Conservation (phyloP, 2,113 vertebrate species). For the Rhinopomastus cyanomelas region DNA sequence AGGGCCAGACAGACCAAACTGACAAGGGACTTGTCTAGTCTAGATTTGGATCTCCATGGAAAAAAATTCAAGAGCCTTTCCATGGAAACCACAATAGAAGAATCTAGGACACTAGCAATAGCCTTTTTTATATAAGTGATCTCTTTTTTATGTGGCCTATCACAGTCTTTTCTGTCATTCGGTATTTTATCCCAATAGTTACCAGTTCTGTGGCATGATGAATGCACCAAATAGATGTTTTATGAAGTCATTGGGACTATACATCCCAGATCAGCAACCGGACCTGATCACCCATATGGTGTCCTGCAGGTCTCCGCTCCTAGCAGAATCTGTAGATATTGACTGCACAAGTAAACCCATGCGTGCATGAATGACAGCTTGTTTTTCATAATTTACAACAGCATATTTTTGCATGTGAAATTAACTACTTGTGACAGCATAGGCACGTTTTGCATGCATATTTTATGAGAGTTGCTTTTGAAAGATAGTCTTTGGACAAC, state of each 20-base stretch:
- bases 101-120: not conserved
- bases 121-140: not conserved
- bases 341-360: not conserved
- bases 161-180: not conserved
- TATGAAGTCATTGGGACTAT: not conserved
- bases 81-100: not conserved
- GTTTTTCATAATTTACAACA: slow-evolving; percentile 25
- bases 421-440: slow-evolving; percentile 33
- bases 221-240: not conserved
- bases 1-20: not conserved
- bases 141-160: not conserved
- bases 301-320: not conserved
- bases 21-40: not conserved
- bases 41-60: not conserved
- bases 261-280: not conserved
- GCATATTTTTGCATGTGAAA: slow-evolving; percentile 60
- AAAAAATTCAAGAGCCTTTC: not conserved
- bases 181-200: not conserved
- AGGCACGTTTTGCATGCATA: slow-evolving; percentile 41
- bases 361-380: slow-evolving; percentile 11
- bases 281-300: not conserved
- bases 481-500: slow-evolving; percentile 43
- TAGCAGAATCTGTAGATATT: not conserved
- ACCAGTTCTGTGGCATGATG: not conserved
- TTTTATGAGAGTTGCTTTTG: slow-evolving; percentile 28